Conservation (phyloP, 2,113 vertebrate species). For the Vulpes ferrilata region DNA sequence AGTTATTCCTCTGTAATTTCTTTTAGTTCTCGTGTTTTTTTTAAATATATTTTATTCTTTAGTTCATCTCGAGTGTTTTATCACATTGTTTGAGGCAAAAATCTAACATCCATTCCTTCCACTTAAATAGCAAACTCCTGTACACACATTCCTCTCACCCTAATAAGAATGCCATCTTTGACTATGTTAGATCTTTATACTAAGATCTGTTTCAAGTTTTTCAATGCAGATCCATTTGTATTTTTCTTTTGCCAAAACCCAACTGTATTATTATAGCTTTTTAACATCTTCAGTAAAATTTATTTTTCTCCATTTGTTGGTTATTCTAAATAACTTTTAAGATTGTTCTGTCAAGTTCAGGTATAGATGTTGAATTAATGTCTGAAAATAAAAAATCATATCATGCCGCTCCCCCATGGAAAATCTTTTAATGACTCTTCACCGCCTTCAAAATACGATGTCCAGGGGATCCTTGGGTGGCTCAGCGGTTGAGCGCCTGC, state of each 20-base stretch:
- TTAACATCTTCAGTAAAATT: background rate
- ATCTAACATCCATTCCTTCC: background rate
- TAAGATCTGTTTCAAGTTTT: background rate
- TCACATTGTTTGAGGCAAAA: background rate
- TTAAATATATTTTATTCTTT: background rate
- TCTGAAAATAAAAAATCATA: slow-evolving; percentile 50
- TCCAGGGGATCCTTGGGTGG: too few relatives aligned
- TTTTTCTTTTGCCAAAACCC: background rate
- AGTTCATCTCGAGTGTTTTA: background rate
- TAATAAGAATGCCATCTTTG: background rate
- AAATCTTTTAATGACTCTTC: background rate
- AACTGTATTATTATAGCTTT: slow-evolving; percentile 24
- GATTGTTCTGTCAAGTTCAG: slow-evolving; percentile 20
- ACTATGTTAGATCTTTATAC: background rate
- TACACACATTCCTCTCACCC: background rate
- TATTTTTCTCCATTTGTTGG: background rate
- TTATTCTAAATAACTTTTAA: slow-evolving; percentile 60
- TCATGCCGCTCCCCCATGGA: background rate
- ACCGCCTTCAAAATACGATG: background rate
- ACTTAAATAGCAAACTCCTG: background rate
- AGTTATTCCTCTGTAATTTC: slow-evolving; percentile 30
- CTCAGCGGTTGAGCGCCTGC: too few relatives aligned
- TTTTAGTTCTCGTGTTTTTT: slow-evolving; percentile 6
- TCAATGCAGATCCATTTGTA: background rate
- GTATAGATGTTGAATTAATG: background rate